These are phyloP conservation scores for Cordilura impudica DNA, from an alignment of 2,888 invertebrate genomes.

Conservation along the genomic window DNA sequence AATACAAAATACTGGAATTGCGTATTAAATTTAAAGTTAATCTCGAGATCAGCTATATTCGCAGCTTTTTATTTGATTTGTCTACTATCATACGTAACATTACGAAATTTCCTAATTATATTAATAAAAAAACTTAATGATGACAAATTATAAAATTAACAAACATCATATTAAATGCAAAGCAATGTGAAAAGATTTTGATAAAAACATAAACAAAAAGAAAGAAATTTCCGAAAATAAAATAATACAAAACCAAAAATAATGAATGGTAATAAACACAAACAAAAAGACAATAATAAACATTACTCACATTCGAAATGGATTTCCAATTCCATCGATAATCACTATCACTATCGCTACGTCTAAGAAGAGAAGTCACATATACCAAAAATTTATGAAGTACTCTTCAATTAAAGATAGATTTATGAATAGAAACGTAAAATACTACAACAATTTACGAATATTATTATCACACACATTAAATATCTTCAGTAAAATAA, in stretches of 20 bases:
- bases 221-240: conserved; percentile 30
- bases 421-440: neutral
- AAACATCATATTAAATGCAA: conserved; percentile 26
- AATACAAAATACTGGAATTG: no score
- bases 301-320: conserved; percentile 11
- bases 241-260: neutral
- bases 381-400: neutral
- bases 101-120: no score
- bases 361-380: neutral
- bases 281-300: conserved; percentile 3
- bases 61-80: no score
- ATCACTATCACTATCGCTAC: conserved; percentile 2
- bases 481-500: no score
- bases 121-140: no score
- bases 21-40: no score
- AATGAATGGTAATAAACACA: neutral
- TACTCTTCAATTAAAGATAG: neutral
- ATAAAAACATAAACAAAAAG: conserved; percentile 7
- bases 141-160: conserved; percentile 32
- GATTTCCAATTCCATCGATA: conserved; percentile 34
- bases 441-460: neutral
- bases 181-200: conserved; percentile 25
- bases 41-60: no score
- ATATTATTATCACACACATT: neutral
- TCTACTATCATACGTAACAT: no score